A percentile compares a stretch with the other conserved stretches of the same genome.
These are phyloP conservation scores for Campopleginae sp. DNA, from an alignment of 2,888 invertebrate species.

Conservation along the genomic window DNA sequence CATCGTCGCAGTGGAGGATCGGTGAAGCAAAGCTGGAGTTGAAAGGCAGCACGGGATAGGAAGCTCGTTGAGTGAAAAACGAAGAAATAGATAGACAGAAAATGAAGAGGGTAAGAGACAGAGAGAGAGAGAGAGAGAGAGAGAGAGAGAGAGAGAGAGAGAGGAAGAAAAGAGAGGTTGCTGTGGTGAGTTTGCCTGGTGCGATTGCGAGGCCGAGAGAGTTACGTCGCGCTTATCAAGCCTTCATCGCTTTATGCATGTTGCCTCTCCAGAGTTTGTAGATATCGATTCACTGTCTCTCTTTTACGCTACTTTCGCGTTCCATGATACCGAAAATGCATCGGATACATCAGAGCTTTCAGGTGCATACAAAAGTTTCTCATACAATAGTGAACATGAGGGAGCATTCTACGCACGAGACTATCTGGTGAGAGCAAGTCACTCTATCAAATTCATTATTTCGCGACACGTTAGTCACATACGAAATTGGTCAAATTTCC, in stretches of 20 bases:
- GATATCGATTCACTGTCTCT: constrained; percentile 61
- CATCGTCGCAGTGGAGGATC: background rate
- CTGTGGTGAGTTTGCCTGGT: constrained; percentile 28
- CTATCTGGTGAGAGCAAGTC: too few species aligned
- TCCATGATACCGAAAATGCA: constrained; percentile 44
- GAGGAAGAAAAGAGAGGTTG: constrained; percentile 20
- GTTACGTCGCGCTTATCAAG: constrained; percentile 62
- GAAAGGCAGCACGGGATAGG: constrained; percentile 27
- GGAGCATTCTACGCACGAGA: background rate
- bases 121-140: constrained; percentile 22
- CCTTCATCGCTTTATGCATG: constrained; percentile 60
- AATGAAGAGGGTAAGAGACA: constrained; percentile 4
- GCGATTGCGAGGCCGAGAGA: constrained; percentile 48
- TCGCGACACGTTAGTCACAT: background rate
- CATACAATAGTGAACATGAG: background rate
- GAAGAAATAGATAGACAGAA: constrained; percentile 7
- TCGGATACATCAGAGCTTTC: constrained; percentile 21
- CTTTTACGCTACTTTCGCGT: constrained; percentile 51
- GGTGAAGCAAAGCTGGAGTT: constrained; percentile 33
- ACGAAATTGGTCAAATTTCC: too few species aligned
- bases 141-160: constrained; percentile 32
- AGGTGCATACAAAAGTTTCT: background rate
- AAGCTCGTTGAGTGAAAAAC: constrained; percentile 29
- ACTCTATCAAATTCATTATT: background rate
- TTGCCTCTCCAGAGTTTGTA: constrained; percentile 41